Evolutionary conservation across 2,888 invertebrate species (phyloP).

Genomic region (Timema podura): DNA sequence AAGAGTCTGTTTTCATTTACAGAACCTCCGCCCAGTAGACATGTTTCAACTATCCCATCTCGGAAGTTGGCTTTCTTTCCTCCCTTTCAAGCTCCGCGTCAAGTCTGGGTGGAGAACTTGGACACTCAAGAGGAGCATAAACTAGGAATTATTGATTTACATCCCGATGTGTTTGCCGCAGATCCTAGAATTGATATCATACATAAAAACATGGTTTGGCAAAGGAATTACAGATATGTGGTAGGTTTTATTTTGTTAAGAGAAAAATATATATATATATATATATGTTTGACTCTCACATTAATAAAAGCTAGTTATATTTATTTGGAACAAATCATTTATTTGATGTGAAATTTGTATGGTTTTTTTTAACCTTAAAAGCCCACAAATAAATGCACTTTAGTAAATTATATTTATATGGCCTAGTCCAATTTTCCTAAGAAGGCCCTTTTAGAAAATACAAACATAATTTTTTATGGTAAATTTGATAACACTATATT

Average conservation of each 20-base stretch:
- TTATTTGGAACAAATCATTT: no score
- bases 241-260: constrained; percentile 44
- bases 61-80: constrained; percentile 35
- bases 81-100: constrained; percentile 58
- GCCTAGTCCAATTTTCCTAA: no score
- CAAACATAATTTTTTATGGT: no score
- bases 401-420: no score
- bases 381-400: no score
- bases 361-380: no score
- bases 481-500: no score
- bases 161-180: constrained; percentile 81
- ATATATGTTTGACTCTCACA: no score
- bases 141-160: constrained; percentile 80
- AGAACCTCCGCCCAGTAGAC: background rate
- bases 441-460: no score
- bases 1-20: background rate
- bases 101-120: constrained; percentile 84
- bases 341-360: no score
- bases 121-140: constrained; percentile 71
- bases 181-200: constrained; percentile 84
- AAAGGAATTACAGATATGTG: constrained; percentile 72
- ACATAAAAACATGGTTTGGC: constrained; percentile 83
- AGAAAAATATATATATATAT: no score
- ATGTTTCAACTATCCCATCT: constrained; percentile 45
- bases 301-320: no score